Percentiles rank a stretch among this genome's conserved stretches.
phyloP scores from a whole-genome alignment of 2,797 vertebrate genomes.

The Danio aesculapii region DNA sequence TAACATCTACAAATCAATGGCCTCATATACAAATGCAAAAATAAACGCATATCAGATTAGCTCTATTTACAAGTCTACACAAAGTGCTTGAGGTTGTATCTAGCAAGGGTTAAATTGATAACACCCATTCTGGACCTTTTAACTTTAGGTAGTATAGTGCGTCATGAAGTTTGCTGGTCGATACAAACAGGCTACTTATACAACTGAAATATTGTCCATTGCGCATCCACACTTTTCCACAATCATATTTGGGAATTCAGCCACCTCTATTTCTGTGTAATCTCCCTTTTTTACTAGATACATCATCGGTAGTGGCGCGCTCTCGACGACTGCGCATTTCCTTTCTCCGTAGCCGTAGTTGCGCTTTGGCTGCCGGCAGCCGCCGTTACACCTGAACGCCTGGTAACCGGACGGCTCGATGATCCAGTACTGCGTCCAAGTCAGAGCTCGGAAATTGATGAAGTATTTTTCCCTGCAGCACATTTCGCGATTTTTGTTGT shows the following conservation, averaged over 20 bases:
- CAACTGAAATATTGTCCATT: slow-evolving; percentile 80
- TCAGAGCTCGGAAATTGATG: slow-evolving; percentile 84
- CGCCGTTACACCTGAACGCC: slow-evolving; percentile 81
- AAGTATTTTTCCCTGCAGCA: slow-evolving; percentile 87
- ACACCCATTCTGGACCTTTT: not conserved
- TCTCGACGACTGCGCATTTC: slow-evolving; percentile 80
- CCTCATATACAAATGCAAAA: slow-evolving; percentile 59
- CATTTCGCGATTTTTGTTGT: slow-evolving; percentile 68
- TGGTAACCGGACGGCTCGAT: slow-evolving; percentile 87
- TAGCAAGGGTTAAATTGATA: slow-evolving; percentile 1
- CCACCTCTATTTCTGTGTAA: slow-evolving; percentile 90
- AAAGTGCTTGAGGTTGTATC: slow-evolving; percentile 78
- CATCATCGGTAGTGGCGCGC: slow-evolving; percentile 88
- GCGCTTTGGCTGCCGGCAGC: slow-evolving; percentile 77
- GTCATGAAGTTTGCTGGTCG: slow-evolving; percentile 32
- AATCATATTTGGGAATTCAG: slow-evolving; percentile 91
- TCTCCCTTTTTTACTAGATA: slow-evolving; percentile 91
- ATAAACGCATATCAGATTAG: slow-evolving; percentile 47
- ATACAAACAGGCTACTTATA: slow-evolving; percentile 68
- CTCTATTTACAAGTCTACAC: slow-evolving; percentile 61
- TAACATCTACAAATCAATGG: slow-evolving; percentile 57
- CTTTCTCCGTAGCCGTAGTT: slow-evolving; percentile 80
- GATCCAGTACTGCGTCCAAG: slow-evolving; percentile 89
- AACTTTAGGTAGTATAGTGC: slow-evolving; percentile 70
- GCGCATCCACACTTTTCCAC: slow-evolving; percentile 86